phyloP scores from a whole-genome alignment of 2,888 invertebrate genomes.

The Drosophila quinaria region DNA sequence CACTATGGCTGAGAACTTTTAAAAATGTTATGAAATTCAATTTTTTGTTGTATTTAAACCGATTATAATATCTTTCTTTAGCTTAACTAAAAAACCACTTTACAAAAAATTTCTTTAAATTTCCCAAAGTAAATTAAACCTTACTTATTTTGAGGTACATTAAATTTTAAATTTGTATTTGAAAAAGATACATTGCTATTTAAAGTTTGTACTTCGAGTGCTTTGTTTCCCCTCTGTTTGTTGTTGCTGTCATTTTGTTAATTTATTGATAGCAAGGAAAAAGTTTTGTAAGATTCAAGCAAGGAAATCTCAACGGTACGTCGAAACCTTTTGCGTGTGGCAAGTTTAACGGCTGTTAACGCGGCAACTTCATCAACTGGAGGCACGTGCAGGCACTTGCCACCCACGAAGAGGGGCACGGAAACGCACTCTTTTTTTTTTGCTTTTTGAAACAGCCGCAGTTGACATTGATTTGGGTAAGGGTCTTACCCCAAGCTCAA shows the following conservation, averaged over 20 bases:
- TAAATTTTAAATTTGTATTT: constrained; percentile 10
- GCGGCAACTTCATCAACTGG: constrained; percentile 71
- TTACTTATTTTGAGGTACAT: neutral
- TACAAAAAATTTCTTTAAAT: neutral
- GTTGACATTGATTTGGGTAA: constrained; percentile 78
- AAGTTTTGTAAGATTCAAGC: constrained; percentile 45
- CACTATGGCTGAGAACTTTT: no score
- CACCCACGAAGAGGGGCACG: constrained; percentile 6
- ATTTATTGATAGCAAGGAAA: constrained; percentile 64
- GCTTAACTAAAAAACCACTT: no score
- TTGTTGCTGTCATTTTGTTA: constrained; percentile 63
- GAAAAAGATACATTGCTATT: constrained; percentile 2
- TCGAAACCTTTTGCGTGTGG: constrained; percentile 65
- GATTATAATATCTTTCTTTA: no score
- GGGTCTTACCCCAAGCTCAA: neutral
- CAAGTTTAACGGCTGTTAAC: constrained; percentile 77
- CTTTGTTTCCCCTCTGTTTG: neutral
- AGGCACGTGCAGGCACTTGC: constrained; percentile 54
- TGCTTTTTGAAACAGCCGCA: constrained; percentile 35
- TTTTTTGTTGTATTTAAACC: neutral
- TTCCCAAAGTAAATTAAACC: neutral
- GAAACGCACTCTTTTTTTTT: neutral
- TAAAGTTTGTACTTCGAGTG: neutral
- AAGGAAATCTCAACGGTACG: constrained; percentile 62
- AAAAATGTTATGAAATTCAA: neutral